phyloP scores from a whole-genome alignment of 1,140 invertebrate species.

The Hypothenemus hampei region DNA sequence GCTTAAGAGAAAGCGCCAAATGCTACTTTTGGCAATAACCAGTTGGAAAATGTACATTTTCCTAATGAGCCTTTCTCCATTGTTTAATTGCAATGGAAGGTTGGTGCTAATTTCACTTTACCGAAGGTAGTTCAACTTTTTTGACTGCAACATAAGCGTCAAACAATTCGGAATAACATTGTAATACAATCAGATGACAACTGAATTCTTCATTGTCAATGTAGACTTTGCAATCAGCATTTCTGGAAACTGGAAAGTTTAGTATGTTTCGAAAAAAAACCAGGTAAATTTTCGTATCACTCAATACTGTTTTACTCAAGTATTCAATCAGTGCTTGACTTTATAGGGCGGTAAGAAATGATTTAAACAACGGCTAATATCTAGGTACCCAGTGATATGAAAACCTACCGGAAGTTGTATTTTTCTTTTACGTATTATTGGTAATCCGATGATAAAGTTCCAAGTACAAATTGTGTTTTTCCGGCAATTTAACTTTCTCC shows the following conservation, averaged over 20 bases:
- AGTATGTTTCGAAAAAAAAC: neutral
- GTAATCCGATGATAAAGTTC: constrained; percentile 52
- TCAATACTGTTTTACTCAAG: neutral
- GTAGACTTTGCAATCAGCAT: constrained; percentile 54
- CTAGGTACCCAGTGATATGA: no score
- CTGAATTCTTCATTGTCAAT: constrained; percentile 55
- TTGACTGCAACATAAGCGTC: constrained; percentile 49
- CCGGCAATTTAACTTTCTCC: constrained; percentile 50
- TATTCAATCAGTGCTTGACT: no score
- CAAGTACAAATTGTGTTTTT: constrained; percentile 54
- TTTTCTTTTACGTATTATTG: constrained; percentile 54
- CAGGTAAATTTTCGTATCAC: neutral
- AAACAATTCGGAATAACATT: constrained; percentile 56
- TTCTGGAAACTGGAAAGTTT: constrained; percentile 43
- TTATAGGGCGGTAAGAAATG: no score
- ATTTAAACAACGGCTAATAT: no score
- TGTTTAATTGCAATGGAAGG: no score
- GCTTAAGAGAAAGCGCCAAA: no score
- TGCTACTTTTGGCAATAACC: no score
- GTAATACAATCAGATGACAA: constrained; percentile 56
- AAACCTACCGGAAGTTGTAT: no score
- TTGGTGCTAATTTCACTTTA: constrained; percentile 37
- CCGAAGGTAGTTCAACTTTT: constrained; percentile 50
- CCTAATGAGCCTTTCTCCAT: no score
- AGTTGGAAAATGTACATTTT: no score